phyloP scores from a whole-genome alignment of 2,888 invertebrate genomes.

The Dexiosoma caninum region DNA sequence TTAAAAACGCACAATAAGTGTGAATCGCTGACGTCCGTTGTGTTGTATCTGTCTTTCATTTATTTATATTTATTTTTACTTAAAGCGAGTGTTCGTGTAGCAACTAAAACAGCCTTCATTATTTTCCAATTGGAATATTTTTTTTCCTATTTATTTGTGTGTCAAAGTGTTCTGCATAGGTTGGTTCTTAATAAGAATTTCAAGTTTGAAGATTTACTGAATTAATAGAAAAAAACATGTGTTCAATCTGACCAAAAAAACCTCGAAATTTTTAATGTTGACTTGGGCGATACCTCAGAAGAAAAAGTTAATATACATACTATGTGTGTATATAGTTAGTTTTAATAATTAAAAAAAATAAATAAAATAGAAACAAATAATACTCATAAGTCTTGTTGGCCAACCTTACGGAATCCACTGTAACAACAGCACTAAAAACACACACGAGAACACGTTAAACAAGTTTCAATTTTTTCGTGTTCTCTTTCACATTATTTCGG shows the following conservation, averaged over 20 bases:
- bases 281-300: background rate
- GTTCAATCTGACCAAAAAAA: background rate
- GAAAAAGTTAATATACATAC: too few relatives aligned
- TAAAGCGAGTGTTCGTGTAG: slow-evolving; percentile 42
- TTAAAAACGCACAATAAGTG: slow-evolving; percentile 33
- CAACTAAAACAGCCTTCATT: background rate
- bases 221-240: slow-evolving; percentile 5
- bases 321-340: background rate
- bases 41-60: slow-evolving; percentile 35
- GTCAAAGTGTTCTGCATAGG: background rate
- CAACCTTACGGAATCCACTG: slow-evolving; percentile 37
- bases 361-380: background rate
- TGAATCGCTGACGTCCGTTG: slow-evolving; percentile 28
- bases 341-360: slow-evolving; percentile 1
- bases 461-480: slow-evolving; percentile 22
- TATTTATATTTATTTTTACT: too few relatives aligned
- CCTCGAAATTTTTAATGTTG: background rate
- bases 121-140: slow-evolving; percentile 45
- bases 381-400: slow-evolving; percentile 50
- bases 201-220: slow-evolving; percentile 2
- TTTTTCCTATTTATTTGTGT: background rate
- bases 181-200: slow-evolving; percentile 2
- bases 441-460: slow-evolving; percentile 43
- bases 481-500: background rate
- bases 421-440: slow-evolving; percentile 7